These are phyloP conservation scores for Carcharodon carcharias DNA, from an alignment of 2,797 vertebrate species.

Conservation along the genomic window DNA sequence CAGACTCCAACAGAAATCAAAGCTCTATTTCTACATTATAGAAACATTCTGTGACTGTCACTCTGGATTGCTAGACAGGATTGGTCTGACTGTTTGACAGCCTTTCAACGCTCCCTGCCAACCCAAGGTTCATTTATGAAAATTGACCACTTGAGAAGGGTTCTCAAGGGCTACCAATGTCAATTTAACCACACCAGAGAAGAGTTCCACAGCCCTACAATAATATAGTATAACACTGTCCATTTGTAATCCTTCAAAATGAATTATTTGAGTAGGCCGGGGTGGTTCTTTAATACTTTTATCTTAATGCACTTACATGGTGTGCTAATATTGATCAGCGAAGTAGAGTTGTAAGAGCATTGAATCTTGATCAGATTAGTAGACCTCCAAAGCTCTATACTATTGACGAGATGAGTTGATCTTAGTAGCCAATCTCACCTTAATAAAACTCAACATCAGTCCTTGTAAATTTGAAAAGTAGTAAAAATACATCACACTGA, in stretches of 20 bases:
- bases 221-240: background rate
- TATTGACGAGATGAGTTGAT: background rate
- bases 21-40: background rate
- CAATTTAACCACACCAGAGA: background rate
- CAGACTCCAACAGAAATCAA: background rate
- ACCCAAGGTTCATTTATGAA: background rate
- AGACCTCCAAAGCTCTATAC: background rate
- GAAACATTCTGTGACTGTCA: background rate
- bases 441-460: background rate
- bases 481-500: background rate
- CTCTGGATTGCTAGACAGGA: background rate
- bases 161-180: background rate
- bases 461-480: background rate
- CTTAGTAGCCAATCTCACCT: background rate
- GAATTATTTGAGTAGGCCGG: background rate
- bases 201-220: background rate
- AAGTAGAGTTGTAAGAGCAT: background rate
- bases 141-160: background rate
- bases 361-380: background rate
- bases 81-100: background rate
- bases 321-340: background rate
- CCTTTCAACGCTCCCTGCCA: background rate
- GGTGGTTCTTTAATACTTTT: background rate
- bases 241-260: background rate
- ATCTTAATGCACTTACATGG: background rate